Conservation (phyloP, 2,113 vertebrate species). For the Trochalopteron elliotii region DNA sequence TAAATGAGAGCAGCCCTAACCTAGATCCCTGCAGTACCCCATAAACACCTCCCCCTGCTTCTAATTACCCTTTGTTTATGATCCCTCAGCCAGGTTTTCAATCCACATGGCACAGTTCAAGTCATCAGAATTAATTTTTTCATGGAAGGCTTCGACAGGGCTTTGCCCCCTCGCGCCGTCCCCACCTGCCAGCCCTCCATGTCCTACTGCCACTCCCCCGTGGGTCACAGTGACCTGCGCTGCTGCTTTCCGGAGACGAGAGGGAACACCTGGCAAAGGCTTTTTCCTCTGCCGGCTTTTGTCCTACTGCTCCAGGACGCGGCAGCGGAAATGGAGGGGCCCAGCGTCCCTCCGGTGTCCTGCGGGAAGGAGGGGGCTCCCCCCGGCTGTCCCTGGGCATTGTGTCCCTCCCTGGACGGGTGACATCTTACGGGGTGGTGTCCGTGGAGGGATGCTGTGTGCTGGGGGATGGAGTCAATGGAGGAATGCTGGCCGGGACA, state of each 20-base stretch:
- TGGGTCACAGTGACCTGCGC: background rate
- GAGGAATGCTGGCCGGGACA: background rate
- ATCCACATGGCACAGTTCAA: constrained; percentile 43
- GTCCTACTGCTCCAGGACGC: background rate
- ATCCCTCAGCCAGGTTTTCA: constrained; percentile 55
- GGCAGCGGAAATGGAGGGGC: background rate
- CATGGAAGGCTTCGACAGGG: background rate
- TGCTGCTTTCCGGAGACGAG: background rate
- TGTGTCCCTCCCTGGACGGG: background rate
- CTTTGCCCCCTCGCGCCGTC: background rate
- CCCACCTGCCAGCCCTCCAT: background rate
- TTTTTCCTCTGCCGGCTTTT: background rate
- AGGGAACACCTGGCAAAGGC: background rate
- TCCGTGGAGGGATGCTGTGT: background rate
- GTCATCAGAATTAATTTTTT: constrained; percentile 57
- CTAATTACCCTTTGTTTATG: constrained; percentile 73
- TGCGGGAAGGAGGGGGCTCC: background rate
- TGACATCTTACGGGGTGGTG: accelerated
- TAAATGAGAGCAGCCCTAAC: constrained; percentile 64
- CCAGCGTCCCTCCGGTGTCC: background rate
- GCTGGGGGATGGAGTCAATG: accelerated
- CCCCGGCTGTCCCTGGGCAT: background rate
- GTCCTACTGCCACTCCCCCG: background rate
- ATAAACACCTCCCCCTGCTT: constrained; percentile 62
- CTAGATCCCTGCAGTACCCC: constrained; percentile 64